phyloP scores from a whole-genome alignment of 2,797 vertebrate genomes.

The Crenichthys baileyi region DNA sequence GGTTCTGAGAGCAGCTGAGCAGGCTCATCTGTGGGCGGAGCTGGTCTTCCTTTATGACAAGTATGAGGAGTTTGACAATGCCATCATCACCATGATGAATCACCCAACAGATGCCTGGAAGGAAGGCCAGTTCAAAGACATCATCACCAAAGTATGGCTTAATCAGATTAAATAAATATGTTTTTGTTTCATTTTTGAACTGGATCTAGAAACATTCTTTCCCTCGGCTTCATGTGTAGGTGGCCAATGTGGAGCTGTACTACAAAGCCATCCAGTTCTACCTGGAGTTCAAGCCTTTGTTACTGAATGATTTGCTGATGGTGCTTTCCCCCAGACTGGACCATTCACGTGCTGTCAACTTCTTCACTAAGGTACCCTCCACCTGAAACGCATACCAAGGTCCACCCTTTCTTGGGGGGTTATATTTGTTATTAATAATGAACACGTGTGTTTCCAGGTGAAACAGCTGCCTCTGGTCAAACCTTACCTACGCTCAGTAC shows the following conservation, averaged over 20 bases:
- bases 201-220: background rate
- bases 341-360: constrained; percentile 97
- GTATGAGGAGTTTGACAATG: constrained; percentile 98
- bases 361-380: constrained; percentile 91
- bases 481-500: constrained; percentile 96
- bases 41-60: constrained; percentile 99
- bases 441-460: constrained; percentile 79
- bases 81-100: constrained; percentile 99
- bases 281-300: constrained; percentile 97
- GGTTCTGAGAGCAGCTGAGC: constrained; percentile 97
- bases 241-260: constrained; percentile 99
- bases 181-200: background rate
- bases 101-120: constrained; percentile 99
- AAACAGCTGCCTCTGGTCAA: constrained; percentile 97
- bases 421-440: background rate
- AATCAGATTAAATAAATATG: background rate
- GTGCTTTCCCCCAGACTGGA: constrained; percentile 97
- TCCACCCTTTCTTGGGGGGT: background rate
- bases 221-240: constrained; percentile 74
- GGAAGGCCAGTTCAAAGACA: constrained; percentile 99
- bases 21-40: constrained; percentile 98
- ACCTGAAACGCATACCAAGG: no score
- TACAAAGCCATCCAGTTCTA: constrained; percentile 98
- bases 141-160: constrained; percentile 93
- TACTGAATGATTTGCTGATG: constrained; percentile 98